phyloP scores from a whole-genome alignment of 2,113 vertebrate species.

The Chlamydotis undulata region DNA sequence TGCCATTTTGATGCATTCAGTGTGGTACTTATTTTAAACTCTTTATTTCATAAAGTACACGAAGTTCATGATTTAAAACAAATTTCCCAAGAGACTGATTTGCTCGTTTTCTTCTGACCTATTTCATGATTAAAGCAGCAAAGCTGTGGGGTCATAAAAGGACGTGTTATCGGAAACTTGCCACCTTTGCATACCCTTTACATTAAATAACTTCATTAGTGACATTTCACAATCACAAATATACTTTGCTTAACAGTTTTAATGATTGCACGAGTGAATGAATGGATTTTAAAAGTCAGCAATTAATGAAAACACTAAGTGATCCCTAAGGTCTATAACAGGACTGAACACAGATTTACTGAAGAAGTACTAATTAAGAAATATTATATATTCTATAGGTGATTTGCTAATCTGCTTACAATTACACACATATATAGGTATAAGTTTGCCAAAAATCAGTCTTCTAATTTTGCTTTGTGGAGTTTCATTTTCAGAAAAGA shows the following conservation, averaged over 20 bases:
- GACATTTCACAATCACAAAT: conserved; percentile 27
- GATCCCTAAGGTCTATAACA: background rate
- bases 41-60: background rate
- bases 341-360: background rate
- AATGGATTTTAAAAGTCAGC: background rate
- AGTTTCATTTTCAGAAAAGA: conserved; percentile 14
- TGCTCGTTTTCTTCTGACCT: conserved; percentile 9
- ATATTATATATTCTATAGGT: background rate
- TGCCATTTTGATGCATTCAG: conserved; percentile 54
- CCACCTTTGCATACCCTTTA: background rate
- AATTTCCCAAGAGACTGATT: conserved; percentile 42
- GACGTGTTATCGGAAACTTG: background rate
- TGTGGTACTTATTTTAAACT: conserved; percentile 57
- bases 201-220: background rate
- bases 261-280: background rate
- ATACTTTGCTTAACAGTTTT: background rate
- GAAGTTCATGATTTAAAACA: conserved; percentile 30
- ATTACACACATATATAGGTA: background rate
- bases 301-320: conserved; percentile 18
- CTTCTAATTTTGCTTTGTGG: conserved; percentile 7
- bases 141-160: background rate
- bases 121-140: background rate
- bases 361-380: background rate
- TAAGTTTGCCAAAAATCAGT: conserved; percentile 15
- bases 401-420: conserved; percentile 34